Conservation (phyloP, 2,113 vertebrate species). For the Erythrolamprus reginae region DNA sequence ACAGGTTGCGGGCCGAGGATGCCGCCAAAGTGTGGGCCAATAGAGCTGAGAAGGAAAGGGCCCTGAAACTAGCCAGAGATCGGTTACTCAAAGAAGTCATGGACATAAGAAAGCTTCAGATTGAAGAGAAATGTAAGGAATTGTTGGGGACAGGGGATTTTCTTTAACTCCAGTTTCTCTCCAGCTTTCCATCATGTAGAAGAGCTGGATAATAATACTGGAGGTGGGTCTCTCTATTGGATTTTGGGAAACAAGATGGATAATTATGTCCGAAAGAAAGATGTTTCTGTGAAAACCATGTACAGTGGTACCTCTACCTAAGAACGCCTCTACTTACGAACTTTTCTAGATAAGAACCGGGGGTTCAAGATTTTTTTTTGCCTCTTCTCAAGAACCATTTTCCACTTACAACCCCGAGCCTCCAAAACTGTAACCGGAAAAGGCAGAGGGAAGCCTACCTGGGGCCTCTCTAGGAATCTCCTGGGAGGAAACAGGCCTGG, state of each 20-base stretch:
- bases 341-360: too few relatives aligned
- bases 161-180: background rate
- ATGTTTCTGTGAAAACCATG: background rate
- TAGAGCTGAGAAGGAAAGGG: conserved; percentile 56
- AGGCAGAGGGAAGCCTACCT: too few relatives aligned
- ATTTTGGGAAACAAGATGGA: background rate
- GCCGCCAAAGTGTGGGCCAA: conserved; percentile 61
- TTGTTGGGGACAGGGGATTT: background rate
- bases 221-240: background rate
- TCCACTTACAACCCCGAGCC: too few relatives aligned
- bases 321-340: too few relatives aligned
- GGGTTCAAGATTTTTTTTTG: too few relatives aligned
- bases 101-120: conserved; percentile 72
- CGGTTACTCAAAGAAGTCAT: conserved; percentile 76
- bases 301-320: too few relatives aligned
- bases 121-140: conserved; percentile 81
- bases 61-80: conserved; percentile 69
- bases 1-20: conserved; percentile 72
- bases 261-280: background rate
- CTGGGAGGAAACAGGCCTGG: too few relatives aligned
- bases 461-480: too few relatives aligned
- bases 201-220: background rate
- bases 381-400: too few relatives aligned
- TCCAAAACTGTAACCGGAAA: too few relatives aligned
- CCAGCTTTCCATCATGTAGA: background rate